phyloP scores from a whole-genome alignment of 1,140 invertebrate genomes.

The Danaus melanippus region DNA sequence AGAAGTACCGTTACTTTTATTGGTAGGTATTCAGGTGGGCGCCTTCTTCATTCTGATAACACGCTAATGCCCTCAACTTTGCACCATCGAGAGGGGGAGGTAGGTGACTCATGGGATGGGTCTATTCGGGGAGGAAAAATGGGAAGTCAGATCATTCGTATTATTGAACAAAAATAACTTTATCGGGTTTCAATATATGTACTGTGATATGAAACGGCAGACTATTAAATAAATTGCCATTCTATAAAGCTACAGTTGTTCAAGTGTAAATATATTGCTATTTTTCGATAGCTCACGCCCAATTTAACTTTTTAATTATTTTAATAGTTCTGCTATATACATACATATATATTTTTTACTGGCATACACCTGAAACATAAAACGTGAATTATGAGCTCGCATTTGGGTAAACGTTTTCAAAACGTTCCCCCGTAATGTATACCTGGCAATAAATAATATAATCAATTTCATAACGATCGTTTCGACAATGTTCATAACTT shows the following conservation, averaged over 20 bases:
- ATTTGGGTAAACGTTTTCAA: constrained; percentile 24
- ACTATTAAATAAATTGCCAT: constrained; percentile 9
- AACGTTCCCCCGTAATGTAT: constrained; percentile 26
- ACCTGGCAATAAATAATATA: constrained; percentile 46
- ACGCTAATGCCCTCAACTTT: constrained; percentile 74
- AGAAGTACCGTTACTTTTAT: constrained; percentile 17
- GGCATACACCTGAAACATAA: not conserved
- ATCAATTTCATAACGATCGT: constrained; percentile 40
- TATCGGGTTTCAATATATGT: constrained; percentile 52
- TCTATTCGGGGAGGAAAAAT: constrained; percentile 57
- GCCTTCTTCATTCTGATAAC: constrained; percentile 70
- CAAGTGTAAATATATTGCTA: too few relatives aligned
- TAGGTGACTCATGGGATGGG: constrained; percentile 21
- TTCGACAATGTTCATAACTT: constrained; percentile 46
- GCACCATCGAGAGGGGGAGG: constrained; percentile 59
- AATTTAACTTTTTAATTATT: too few relatives aligned
- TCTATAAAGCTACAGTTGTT: too few relatives aligned
- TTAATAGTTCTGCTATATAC: too few relatives aligned
- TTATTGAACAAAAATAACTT: constrained; percentile 69
- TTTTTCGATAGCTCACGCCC: too few relatives aligned
- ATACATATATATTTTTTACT: too few relatives aligned
- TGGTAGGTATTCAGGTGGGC: constrained; percentile 58
- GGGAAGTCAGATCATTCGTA: constrained; percentile 64
- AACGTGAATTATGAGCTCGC: constrained; percentile 28
- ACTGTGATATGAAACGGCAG: constrained; percentile 24